Conservation (phyloP, 2,797 vertebrate species). For the Craterocephalus amniculus region DNA sequence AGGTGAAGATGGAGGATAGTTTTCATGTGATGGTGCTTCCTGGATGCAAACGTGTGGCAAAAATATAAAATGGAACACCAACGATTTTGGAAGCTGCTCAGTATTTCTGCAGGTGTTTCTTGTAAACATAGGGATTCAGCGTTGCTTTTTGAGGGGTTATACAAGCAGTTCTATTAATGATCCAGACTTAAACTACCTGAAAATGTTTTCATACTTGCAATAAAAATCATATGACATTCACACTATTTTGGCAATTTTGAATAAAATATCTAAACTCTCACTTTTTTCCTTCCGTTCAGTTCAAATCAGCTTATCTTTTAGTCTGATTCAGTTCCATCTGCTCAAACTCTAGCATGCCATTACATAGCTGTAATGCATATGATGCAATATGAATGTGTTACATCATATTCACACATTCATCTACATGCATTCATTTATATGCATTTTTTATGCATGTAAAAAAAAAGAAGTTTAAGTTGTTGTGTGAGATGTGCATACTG, state of each 20-base stretch:
- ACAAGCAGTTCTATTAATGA: neutral
- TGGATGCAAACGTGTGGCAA: neutral
- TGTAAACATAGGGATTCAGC: neutral
- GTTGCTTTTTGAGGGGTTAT: neutral
- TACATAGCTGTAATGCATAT: neutral
- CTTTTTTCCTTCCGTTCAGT: neutral
- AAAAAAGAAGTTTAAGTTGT: neutral
- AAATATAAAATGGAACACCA: neutral
- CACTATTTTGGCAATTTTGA: neutral
- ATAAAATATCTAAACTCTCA: neutral
- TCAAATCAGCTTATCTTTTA: neutral
- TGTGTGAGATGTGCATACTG: neutral
- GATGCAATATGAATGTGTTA: neutral
- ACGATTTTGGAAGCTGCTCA: neutral
- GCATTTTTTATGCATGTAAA: neutral
- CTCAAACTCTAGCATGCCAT: neutral
- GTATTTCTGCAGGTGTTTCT: neutral
- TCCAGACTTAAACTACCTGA: neutral
- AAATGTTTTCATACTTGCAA: neutral
- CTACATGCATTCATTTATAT: neutral
- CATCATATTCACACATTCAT: no score
- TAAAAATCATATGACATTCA: neutral
- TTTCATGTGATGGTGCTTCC: neutral
- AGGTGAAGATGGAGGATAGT: neutral
- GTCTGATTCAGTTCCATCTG: neutral